Conservation (phyloP, 1,140 invertebrate species). For the Goniozus legneri region DNA sequence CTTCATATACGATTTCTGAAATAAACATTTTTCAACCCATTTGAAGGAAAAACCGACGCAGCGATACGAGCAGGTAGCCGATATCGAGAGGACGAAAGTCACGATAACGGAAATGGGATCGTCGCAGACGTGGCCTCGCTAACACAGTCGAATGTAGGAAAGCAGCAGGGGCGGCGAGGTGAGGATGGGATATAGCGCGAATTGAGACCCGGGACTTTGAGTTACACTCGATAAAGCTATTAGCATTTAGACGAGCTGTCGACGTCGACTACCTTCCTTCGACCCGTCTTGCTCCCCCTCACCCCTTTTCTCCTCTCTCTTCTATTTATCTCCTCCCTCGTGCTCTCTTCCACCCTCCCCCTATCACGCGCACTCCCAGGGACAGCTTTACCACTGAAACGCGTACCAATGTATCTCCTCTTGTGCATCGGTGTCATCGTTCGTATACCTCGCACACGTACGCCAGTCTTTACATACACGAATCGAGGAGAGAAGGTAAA, state of each 20-base stretch:
- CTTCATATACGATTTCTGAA: no score
- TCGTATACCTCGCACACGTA: neutral
- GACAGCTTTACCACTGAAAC: slow-evolving; percentile 35
- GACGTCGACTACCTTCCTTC: slow-evolving; percentile 14
- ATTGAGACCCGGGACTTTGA: slow-evolving; percentile 41
- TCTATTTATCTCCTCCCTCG: neutral
- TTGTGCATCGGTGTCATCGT: neutral
- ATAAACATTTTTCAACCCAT: no score
- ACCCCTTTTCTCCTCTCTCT: slow-evolving; percentile 2
- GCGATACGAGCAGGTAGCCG: no score
- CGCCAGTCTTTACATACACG: no score
- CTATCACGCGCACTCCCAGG: slow-evolving; percentile 6
- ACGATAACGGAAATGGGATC: no score
- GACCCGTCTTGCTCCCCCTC: slow-evolving; percentile 7
- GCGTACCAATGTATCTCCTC: slow-evolving; percentile 44
- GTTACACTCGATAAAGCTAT: slow-evolving; percentile 52
- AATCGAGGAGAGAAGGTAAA: no score
- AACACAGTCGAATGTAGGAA: no score
- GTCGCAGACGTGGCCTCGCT: no score
- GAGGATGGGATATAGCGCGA: slow-evolving; percentile 24
- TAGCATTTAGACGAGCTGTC: slow-evolving; percentile 57
- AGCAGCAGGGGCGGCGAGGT: no score
- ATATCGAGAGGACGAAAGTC: no score
- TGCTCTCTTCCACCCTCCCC: slow-evolving; percentile 7
- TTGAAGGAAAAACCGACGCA: no score